phyloP scores from a whole-genome alignment of 2,888 invertebrate genomes.

The Synanthedon formicaeformis region DNA sequence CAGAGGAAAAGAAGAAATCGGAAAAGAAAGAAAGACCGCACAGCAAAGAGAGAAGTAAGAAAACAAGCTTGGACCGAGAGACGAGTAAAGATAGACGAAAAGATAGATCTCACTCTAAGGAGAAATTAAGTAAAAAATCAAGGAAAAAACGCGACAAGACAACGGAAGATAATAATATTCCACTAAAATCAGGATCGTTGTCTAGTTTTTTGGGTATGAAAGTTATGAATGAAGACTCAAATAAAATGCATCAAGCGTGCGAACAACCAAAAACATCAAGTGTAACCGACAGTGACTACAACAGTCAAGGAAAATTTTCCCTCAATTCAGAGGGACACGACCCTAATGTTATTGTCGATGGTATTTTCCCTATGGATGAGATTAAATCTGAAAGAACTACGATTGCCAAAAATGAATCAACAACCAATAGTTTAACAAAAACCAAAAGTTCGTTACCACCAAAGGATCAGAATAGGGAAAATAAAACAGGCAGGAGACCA shows the following conservation, averaged over 20 bases:
- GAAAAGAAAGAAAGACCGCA: slow-evolving; percentile 41
- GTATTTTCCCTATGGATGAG: slow-evolving; percentile 46
- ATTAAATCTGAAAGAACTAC: slow-evolving; percentile 24
- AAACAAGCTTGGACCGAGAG: neutral
- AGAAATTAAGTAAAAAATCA: slow-evolving; percentile 16
- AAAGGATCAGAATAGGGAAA: no score
- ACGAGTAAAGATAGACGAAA: slow-evolving; percentile 9
- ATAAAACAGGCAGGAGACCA: no score
- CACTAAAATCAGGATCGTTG: slow-evolving; percentile 18
- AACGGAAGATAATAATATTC: slow-evolving; percentile 6
- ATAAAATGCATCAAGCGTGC: slow-evolving; percentile 3
- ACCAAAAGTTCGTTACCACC: no score
- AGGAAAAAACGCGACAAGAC: slow-evolving; percentile 16
- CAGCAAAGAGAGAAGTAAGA: slow-evolving; percentile 32
- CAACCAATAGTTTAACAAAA: neutral
- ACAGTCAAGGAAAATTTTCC: slow-evolving; percentile 40
- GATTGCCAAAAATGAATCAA: neutral
- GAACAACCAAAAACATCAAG: slow-evolving; percentile 1
- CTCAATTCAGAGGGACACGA: slow-evolving; percentile 27
- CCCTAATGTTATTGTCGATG: slow-evolving; percentile 34
- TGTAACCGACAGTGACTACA: slow-evolving; percentile 33
- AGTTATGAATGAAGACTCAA: slow-evolving; percentile 12
- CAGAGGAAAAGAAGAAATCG: slow-evolving; percentile 26
- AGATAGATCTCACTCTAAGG: slow-evolving; percentile 16
- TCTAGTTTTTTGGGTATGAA: slow-evolving; percentile 44